Evolutionary conservation across 2,888 invertebrate species (phyloP).

Genomic region (Siphonodentalium dalli): DNA sequence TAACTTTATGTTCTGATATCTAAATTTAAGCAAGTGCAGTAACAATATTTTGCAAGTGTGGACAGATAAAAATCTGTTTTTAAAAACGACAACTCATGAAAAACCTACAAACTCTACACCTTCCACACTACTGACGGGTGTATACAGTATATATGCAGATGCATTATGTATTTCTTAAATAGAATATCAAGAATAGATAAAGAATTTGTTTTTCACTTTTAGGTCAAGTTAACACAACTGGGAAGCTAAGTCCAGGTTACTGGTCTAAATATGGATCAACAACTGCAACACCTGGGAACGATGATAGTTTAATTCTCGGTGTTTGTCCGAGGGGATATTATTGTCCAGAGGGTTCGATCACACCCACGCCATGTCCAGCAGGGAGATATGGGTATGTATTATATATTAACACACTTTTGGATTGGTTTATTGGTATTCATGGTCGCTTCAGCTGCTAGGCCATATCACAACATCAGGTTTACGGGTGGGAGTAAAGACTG

Average conservation of each 20-base stretch:
- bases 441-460: no score
- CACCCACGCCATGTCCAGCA: conserved; percentile 49
- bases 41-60: no score
- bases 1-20: no score
- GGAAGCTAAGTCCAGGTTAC: conserved; percentile 48
- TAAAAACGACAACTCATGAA: no score
- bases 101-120: no score
- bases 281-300: conserved; percentile 41
- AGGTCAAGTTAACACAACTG: conserved; percentile 52
- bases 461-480: no score
- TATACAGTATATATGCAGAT: no score
- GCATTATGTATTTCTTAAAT: not conserved
- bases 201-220: conserved; percentile 7
- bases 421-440: no score
- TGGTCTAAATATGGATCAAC: conserved; percentile 47
- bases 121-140: no score
- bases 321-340: conserved; percentile 58
- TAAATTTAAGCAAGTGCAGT: no score
- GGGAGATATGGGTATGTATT: conserved; percentile 56
- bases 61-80: no score
- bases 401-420: not conserved
- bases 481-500: no score
- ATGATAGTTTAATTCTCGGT: conserved; percentile 44
- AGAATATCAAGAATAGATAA: not conserved
- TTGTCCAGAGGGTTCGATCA: conserved; percentile 46